Evolutionary conservation across 2,888 invertebrate species (phyloP).

Genomic region (Amiota mariae): DNA sequence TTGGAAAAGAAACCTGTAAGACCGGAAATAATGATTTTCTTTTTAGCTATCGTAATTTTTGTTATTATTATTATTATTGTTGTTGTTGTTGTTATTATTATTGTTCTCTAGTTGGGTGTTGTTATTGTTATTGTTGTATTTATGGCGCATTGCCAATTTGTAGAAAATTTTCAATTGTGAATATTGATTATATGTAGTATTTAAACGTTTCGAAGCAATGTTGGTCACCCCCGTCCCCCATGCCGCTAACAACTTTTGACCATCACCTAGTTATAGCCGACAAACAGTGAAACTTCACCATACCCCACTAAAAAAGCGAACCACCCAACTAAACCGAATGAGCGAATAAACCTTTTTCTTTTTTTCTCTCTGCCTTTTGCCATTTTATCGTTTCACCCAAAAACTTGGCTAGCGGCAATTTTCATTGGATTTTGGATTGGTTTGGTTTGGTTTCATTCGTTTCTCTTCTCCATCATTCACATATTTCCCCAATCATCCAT

Average conservation of each 20-base stretch:
- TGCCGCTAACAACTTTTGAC: background rate
- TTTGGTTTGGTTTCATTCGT: background rate
- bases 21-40: slow-evolving; percentile 27
- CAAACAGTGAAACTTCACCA: background rate
- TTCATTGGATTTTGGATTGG: background rate
- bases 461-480: background rate
- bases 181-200: slow-evolving; percentile 6
- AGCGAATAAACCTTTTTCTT: background rate
- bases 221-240: background rate
- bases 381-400: background rate
- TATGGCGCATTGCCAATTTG: slow-evolving; percentile 21
- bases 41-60: slow-evolving; percentile 2
- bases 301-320: background rate
- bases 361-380: background rate
- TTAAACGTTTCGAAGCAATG: background rate
- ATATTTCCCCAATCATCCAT: too few relatives aligned
- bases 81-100: slow-evolving; percentile 3
- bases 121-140: slow-evolving; percentile 17
- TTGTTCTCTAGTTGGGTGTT: slow-evolving; percentile 6
- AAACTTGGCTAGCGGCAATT: background rate
- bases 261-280: background rate
- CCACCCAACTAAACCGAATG: background rate
- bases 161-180: slow-evolving; percentile 15
- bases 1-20: slow-evolving; percentile 13
- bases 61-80: background rate